phyloP scores from a whole-genome alignment of 2,797 vertebrate genomes.

The Odontamblyopus rebecca region DNA sequence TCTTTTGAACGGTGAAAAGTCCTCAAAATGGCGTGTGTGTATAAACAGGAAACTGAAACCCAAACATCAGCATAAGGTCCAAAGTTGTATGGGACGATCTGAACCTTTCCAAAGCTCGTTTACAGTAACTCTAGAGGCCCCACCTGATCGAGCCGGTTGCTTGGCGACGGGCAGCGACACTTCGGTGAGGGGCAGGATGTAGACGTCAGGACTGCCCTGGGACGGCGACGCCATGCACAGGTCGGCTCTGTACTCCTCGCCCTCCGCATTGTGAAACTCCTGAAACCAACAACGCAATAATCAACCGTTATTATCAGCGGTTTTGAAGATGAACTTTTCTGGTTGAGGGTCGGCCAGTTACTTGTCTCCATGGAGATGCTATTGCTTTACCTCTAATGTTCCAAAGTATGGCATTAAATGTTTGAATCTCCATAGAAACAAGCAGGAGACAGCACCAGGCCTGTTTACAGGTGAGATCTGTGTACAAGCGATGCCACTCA shows the following conservation, averaged over 20 bases:
- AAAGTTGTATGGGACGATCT: neutral
- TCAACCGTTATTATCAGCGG: neutral
- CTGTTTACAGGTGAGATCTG: too few species aligned
- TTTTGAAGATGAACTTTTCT: too few species aligned
- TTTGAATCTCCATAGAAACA: too few species aligned
- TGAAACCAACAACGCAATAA: constrained; percentile 53
- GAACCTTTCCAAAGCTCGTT: neutral
- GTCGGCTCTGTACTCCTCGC: constrained; percentile 85
- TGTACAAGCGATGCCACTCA: too few species aligned
- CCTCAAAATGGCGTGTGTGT: too few species aligned
- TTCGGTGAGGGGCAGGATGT: constrained; percentile 92
- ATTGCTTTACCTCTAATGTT: too few species aligned
- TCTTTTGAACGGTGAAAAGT: too few species aligned
- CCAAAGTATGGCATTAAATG: too few species aligned
- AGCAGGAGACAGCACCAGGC: too few species aligned
- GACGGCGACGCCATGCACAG: constrained; percentile 85
- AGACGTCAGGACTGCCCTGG: constrained; percentile 88
- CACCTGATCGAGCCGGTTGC: constrained; percentile 90
- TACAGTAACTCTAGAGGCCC: constrained; percentile 13
- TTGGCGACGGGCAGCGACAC: constrained; percentile 89
- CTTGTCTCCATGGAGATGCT: too few species aligned
- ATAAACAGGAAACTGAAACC: too few species aligned
- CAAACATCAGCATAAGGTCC: neutral
- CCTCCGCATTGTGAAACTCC: constrained; percentile 95
- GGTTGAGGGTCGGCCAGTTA: too few species aligned